Conservation (phyloP, 2,113 vertebrate genomes). For the Tetrax tetrax region DNA sequence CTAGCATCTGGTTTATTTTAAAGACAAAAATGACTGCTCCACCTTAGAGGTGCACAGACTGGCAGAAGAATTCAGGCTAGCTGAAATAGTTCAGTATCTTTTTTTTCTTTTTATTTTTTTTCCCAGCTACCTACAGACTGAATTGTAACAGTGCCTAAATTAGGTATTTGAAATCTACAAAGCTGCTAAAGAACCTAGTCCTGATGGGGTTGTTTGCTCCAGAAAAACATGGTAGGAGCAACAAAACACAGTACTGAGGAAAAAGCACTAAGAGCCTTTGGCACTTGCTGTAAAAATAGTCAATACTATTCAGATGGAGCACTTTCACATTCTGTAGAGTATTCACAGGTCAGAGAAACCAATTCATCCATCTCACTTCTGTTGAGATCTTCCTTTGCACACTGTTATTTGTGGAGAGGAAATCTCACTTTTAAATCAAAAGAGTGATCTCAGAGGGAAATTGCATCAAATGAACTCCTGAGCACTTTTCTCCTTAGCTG, state of each 20-base stretch:
- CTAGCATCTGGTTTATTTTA: neutral
- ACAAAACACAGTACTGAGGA: neutral
- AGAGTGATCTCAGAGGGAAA: neutral
- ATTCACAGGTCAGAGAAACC: neutral
- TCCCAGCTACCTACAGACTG: neutral
- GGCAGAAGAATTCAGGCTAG: neutral
- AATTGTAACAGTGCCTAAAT: neutral
- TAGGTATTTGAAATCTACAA: neutral
- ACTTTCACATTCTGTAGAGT: neutral
- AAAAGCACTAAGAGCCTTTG: neutral
- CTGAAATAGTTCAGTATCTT: neutral
- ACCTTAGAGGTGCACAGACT: neutral
- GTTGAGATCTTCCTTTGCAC: neutral
- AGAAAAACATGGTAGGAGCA: neutral
- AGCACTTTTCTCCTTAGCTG: neutral
- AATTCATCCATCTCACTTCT: neutral
- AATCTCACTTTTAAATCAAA: neutral
- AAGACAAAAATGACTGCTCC: neutral
- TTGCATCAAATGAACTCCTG: neutral
- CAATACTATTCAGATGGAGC: neutral
- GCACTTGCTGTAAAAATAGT: neutral
- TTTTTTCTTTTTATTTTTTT: neutral
- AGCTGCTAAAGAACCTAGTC: neutral
- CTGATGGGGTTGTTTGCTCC: neutral
- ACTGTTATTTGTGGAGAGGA: neutral